Percentiles rank a stretch among this genome's conserved stretches.
phyloP scores from a whole-genome alignment of 2,888 invertebrate species.

The Eupsilia transversa region DNA sequence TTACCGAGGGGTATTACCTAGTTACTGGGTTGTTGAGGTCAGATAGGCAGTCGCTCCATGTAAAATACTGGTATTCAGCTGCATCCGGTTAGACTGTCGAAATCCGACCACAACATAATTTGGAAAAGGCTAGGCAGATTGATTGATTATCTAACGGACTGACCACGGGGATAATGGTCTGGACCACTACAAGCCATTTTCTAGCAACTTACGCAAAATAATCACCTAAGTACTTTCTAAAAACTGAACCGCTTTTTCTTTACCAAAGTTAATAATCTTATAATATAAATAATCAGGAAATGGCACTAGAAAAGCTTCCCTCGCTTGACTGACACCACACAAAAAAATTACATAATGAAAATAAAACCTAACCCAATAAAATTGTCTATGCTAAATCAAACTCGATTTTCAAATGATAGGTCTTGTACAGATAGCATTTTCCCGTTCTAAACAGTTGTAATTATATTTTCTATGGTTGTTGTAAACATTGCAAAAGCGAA shows the following conservation, averaged over 20 bases:
- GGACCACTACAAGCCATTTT: not conserved
- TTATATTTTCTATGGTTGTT: no score
- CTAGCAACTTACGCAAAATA: not conserved
- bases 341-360: not conserved
- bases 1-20: no score
- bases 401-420: not conserved
- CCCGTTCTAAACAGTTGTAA: not conserved
- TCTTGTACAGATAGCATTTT: not conserved
- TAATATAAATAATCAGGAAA: slow-evolving; percentile 1
- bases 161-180: not conserved
- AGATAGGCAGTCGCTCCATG: no score
- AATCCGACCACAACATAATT: no score
- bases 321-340: not conserved
- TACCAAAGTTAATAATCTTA: not conserved
- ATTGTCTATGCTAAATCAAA: not conserved
- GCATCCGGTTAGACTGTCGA: no score
- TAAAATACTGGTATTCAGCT: no score
- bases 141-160: not conserved
- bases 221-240: not conserved
- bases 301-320: not conserved
- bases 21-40: no score
- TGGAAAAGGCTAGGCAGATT: no score
- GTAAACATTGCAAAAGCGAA: not conserved
- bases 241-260: not conserved
- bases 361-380: not conserved